Evolutionary conservation across 2,113 vertebrate species (phyloP).

Genomic region (Engystomops pustulosus): DNA sequence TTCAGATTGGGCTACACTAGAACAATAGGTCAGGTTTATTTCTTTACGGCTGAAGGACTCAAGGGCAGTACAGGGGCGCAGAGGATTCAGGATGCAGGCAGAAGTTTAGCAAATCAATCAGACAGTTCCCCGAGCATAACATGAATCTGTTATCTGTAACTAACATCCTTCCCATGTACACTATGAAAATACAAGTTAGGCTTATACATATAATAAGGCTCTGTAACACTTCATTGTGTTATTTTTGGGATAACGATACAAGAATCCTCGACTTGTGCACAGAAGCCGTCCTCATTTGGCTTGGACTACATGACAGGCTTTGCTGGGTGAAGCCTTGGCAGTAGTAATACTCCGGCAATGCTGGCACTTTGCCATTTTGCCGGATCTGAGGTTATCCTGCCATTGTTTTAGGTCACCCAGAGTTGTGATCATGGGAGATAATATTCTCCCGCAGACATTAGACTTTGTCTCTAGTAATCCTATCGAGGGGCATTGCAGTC

Average conservation of each 20-base stretch:
- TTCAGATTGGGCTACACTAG: conserved; percentile 24
- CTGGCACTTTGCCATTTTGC: background rate
- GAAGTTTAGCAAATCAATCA: conserved; percentile 30
- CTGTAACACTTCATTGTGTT: background rate
- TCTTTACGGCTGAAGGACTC: conserved; percentile 6
- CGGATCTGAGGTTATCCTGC: background rate
- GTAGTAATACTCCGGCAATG: background rate
- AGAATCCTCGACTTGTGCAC: background rate
- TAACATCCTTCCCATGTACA: conserved; percentile 3
- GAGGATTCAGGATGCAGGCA: background rate
- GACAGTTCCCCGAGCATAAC: conserved; percentile 34
- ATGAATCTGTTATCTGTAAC: conserved; percentile 21
- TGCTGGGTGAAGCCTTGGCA: background rate
- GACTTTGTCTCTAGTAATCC: background rate
- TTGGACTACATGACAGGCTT: background rate
- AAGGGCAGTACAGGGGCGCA: conserved; percentile 25
- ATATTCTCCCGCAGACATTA: background rate
- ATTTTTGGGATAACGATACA: no score
- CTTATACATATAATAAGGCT: conserved; percentile 19
- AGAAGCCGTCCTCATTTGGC: background rate
- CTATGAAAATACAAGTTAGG: background rate
- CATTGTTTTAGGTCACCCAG: background rate
- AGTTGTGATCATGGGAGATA: background rate
- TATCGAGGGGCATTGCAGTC: background rate
- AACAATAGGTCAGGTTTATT: conserved; percentile 40